phyloP scores from a whole-genome alignment of 2,113 vertebrate species.

The Petaurus breviceps region DNA sequence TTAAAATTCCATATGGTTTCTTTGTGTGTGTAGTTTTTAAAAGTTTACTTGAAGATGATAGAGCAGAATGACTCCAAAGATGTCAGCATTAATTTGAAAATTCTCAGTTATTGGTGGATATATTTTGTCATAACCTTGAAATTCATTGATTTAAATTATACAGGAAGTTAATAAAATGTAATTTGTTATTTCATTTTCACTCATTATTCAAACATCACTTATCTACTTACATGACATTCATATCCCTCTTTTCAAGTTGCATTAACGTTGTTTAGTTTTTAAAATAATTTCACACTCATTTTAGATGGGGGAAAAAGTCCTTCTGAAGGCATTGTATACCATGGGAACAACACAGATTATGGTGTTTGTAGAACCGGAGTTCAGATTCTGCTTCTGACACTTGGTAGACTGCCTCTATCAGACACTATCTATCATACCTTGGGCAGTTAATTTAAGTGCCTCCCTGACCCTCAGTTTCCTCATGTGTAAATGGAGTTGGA shows the following conservation, averaged over 20 bases:
- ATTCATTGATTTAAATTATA: constrained; percentile 61
- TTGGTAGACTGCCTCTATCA: not conserved
- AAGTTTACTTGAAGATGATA: constrained; percentile 62
- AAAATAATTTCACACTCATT: constrained; percentile 24
- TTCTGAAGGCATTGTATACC: not conserved
- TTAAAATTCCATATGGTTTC: constrained; percentile 37
- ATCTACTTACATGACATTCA: not conserved
- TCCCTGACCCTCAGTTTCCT: not conserved
- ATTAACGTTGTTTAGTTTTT: constrained; percentile 8
- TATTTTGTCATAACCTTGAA: constrained; percentile 66
- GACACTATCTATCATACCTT: not conserved
- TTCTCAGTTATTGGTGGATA: constrained; percentile 52
- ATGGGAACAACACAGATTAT: not conserved
- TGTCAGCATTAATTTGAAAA: constrained; percentile 69
- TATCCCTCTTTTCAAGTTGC: not conserved
- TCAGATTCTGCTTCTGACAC: not conserved
- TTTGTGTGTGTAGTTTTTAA: constrained; percentile 31
- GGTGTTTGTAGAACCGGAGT: not conserved
- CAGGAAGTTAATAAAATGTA: not conserved
- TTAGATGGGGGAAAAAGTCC: constrained; percentile 14
- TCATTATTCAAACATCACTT: constrained; percentile 10
- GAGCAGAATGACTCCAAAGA: constrained; percentile 50
- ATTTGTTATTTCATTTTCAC: not conserved
- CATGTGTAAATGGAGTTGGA: not conserved
- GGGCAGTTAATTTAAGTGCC: not conserved